Percentiles rank a stretch among this genome's conserved stretches.
phyloP scores from a whole-genome alignment of 2,113 vertebrate genomes.

The Pseudopodoces humilis region DNA sequence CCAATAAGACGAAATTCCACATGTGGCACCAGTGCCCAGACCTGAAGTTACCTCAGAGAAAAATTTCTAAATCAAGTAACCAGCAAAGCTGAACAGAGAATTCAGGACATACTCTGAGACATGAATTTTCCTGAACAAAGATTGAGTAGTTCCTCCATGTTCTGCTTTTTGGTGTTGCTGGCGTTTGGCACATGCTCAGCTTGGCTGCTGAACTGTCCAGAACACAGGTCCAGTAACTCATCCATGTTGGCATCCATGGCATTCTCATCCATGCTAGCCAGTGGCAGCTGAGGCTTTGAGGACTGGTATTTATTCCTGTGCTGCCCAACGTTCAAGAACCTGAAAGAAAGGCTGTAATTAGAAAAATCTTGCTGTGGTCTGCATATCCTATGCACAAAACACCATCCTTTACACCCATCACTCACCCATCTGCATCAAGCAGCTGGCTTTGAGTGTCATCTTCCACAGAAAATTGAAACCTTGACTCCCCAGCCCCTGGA shows the following conservation, averaged over 20 bases:
- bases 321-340: constrained; percentile 81
- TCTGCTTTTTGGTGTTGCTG: constrained; percentile 66
- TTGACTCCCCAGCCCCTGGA: constrained; percentile 80
- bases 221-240: constrained; percentile 90
- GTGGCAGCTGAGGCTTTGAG: constrained; percentile 82
- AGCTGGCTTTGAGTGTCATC: constrained; percentile 95
- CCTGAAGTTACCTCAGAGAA: not conserved
- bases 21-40: not conserved
- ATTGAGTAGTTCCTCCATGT: constrained; percentile 86
- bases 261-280: constrained; percentile 95
- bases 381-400: not conserved
- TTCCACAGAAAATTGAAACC: constrained; percentile 89
- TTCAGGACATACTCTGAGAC: constrained; percentile 72
- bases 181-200: not conserved
- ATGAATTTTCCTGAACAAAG: constrained; percentile 89
- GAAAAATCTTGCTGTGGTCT: not conserved
- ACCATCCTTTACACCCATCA: not conserved
- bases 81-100: not conserved
- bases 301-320: constrained; percentile 77
- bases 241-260: constrained; percentile 99
- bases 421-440: constrained; percentile 94
- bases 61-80: not conserved
- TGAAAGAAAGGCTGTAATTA: constrained; percentile 30
- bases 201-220: constrained; percentile 79
- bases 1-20: not conserved